Base-by-base conservation (phyloP, 2,113 vertebrate genomes). In the Porphyrio hochstetteri region DNA sequence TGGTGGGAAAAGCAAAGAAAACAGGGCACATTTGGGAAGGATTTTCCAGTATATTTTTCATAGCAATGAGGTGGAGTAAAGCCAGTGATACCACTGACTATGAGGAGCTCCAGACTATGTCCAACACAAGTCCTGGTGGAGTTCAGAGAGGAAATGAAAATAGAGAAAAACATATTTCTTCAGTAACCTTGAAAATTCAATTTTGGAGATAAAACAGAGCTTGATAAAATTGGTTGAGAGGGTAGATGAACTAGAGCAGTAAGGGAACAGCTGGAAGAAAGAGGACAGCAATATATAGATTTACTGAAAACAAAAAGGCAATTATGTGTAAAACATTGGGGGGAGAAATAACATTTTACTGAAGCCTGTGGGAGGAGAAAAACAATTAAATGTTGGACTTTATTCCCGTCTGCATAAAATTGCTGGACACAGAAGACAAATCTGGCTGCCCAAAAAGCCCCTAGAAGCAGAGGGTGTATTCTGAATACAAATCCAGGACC, bases 131-230 rank as follows among this genome's bases (percentile, higher is more conserved):
- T 50, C 52, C 31, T 94, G 82, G 81, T 14, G 5, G 64, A 64
- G 52, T 15, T 53, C 33, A 80, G 23, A 75, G 64, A 91, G 71
- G 72, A 93, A 97, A 71, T 77, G 86, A 88, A 90, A 86, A 93
- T 12, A 59, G 61, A 75, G 72, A 23, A 93, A 95, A 96, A n/a
- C 38, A 16, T 57, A 96, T 96, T 94, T 85, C 71, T 97, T 86
- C 92, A 91, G 81, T 97, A 97, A 97, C 83, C 82, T 97, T 95
- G 91, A 93, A 93, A 96, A 97, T 95, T 97, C 97, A 95, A 93
- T 97, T 98, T 96, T 88, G 92, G 88, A 91, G 95, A 95, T 97
- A 97, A 95, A 97, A 25, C 52, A 63, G 72, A 80, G 85, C 81
- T 88, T 95, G 96, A 95, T 97, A 91, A 90, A 96, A 97, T 89